Evolutionary conservation across 2,113 vertebrate species (phyloP), one percentile per base, ranked within the genome.

Genomic region (Coryphaenoides rupestris): DNA sequence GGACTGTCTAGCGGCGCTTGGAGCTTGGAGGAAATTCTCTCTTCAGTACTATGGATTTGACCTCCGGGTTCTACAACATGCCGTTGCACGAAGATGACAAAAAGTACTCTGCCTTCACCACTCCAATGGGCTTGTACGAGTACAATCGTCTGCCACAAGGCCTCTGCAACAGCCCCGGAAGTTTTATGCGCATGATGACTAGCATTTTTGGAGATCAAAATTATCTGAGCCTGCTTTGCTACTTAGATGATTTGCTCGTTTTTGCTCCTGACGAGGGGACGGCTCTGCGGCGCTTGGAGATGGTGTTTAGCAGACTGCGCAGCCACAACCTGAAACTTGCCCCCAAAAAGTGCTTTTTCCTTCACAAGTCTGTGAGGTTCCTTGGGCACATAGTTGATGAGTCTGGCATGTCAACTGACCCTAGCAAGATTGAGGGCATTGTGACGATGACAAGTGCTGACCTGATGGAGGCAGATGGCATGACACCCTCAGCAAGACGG

Each of bases 151-250:
- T 65, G 52, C 63, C 21, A 12, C 23, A 65, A 19, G 5, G 52
- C 19, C 62, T 65, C 3, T 65, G 62, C 7, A 65, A 21, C 5
- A 65, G 54, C 21, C 46, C 54, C 12, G 50, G 19, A 13, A 55
- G 49, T 59, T 17, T 59, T 19, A 60, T 65, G 54, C 2, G 26
- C 4, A 58, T 65, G 63, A 65, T 65, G 52, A 56, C 55, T 19
- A 45, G 54, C 63, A 58, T 55, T 12, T 55, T 55, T 55, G 19
- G 53, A 3, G 26, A 59, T 12, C 57, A 58, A n/a, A 58, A 58
- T 26, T 28, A 10, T 12, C 57, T 58, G 17, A 24, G 23, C 22
- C 57, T 19, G 19, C 19, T 19, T 19, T 53, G 52, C 52, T 53
- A 53, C 10, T n/a, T 55, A 12, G 53, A 55, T 55, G 21, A 55